Conservation (phyloP, 1,140 invertebrate genomes). For the Orussus abietinus region DNA sequence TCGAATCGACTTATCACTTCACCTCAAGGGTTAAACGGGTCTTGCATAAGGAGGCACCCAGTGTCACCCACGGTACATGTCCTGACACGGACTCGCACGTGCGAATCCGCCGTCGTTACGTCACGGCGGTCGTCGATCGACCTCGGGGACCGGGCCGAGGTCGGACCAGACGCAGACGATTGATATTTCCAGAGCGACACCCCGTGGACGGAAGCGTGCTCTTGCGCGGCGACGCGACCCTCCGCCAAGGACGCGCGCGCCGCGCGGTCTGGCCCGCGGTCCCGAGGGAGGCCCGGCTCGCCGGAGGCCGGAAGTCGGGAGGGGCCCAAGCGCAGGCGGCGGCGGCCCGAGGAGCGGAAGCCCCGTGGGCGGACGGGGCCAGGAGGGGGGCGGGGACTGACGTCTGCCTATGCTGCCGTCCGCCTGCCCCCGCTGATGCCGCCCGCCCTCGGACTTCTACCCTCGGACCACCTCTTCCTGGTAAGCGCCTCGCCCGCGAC, state of each 20-base stretch:
- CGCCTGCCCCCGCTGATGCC: conserved; percentile 52
- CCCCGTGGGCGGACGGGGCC: conserved; percentile 50
- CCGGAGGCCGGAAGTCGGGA: conserved; percentile 29
- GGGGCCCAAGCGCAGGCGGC: conserved; percentile 50
- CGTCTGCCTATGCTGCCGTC: conserved; percentile 48
- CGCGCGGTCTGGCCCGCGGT: conserved; percentile 32
- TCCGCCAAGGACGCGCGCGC: conserved; percentile 28
- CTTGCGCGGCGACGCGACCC: conserved; percentile 39
- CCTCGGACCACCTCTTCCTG: conserved; percentile 54
- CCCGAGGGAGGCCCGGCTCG: conserved; percentile 25
- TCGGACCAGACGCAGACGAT: too few relatives aligned
- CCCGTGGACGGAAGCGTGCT: conserved; percentile 38
- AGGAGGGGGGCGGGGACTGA: conserved; percentile 49
- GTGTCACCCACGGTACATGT: neutral
- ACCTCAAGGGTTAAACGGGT: too few relatives aligned
- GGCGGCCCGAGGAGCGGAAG: conserved; percentile 51
- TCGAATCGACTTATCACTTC: too few relatives aligned
- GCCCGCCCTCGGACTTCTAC: conserved; percentile 54
- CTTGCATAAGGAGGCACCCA: neutral
- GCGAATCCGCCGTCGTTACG: neutral
- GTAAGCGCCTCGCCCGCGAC: conserved; percentile 42
- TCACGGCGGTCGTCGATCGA: neutral
- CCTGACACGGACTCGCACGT: neutral
- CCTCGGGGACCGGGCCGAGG: neutral
- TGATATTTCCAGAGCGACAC: conserved; percentile 44